Percentiles rank a stretch among this genome's conserved stretches.
These are phyloP conservation scores for Melanotaenia boesemani DNA, from an alignment of 2,797 vertebrate genomes.

Conservation along the genomic window DNA sequence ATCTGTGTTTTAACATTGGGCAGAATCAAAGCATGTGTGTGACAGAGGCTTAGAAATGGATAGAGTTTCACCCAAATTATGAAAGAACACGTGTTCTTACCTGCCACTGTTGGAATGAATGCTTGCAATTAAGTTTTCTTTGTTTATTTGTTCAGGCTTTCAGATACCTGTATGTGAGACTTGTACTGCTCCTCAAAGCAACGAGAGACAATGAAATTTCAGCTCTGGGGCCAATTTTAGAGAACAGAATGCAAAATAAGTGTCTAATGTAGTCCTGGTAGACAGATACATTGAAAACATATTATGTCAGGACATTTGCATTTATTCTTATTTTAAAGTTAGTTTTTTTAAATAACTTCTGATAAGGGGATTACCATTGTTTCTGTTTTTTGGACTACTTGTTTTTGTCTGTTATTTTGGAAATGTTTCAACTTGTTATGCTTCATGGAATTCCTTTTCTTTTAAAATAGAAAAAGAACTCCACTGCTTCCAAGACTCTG, in stretches of 20 bases:
- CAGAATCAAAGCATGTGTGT: constrained; percentile 11
- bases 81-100: background rate
- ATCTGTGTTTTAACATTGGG: constrained; percentile 2
- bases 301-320: background rate
- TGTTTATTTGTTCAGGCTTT: background rate
- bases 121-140: background rate
- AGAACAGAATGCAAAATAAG: background rate
- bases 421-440: background rate
- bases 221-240: background rate
- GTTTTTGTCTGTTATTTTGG: background rate
- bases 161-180: background rate
- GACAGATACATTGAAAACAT: background rate
- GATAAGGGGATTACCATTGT: background rate
- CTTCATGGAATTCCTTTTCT: background rate
- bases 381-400: background rate
- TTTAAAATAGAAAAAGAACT: background rate
- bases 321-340: background rate
- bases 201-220: background rate
- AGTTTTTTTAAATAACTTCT: background rate
- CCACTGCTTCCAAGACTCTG: too few relatives aligned
- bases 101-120: background rate
- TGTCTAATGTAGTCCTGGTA: background rate
- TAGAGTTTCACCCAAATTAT: background rate
- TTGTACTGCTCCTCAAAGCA: background rate
- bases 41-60: constrained; percentile 1